Percentiles rank a stretch among this genome's conserved stretches.
These are phyloP conservation scores for Hydrophis major DNA, from an alignment of 2,797 vertebrate species.

Conservation along the genomic window DNA sequence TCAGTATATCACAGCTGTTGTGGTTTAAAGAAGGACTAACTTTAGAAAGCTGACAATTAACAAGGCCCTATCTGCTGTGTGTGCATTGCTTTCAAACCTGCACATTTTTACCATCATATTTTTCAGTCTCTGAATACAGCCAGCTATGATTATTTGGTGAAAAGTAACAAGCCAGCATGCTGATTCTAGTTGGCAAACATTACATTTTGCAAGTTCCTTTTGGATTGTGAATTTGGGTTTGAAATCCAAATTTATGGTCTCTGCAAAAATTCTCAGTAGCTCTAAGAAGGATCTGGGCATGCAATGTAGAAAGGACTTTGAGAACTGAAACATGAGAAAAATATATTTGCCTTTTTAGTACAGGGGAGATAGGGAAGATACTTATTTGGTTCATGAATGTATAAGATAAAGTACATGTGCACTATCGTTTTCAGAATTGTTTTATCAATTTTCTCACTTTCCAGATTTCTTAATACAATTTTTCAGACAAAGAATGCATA, in stretches of 20 bases:
- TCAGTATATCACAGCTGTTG: background rate
- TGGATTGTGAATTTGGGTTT: background rate
- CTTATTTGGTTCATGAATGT: background rate
- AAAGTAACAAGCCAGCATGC: background rate
- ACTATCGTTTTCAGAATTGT: background rate
- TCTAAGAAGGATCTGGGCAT: background rate
- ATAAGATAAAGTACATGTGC: background rate
- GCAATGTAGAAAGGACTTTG: background rate
- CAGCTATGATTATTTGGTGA: background rate
- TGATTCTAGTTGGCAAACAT: background rate
- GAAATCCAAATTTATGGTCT: background rate
- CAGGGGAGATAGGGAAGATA: background rate
- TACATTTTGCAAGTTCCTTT: background rate
- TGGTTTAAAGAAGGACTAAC: background rate
- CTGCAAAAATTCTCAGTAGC: background rate
- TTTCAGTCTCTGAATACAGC: background rate
- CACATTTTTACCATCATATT: background rate
- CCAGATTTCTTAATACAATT: background rate
- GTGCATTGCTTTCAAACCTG: background rate
- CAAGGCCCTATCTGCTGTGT: background rate
- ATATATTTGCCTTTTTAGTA: background rate
- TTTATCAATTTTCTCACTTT: background rate
- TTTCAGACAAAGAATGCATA: background rate
- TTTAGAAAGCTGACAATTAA: background rate
- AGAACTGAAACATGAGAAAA: background rate